These are phyloP conservation scores for Apomyelois bistriatella DNA, from an alignment of 2,888 invertebrate species.

Conservation along the genomic window DNA sequence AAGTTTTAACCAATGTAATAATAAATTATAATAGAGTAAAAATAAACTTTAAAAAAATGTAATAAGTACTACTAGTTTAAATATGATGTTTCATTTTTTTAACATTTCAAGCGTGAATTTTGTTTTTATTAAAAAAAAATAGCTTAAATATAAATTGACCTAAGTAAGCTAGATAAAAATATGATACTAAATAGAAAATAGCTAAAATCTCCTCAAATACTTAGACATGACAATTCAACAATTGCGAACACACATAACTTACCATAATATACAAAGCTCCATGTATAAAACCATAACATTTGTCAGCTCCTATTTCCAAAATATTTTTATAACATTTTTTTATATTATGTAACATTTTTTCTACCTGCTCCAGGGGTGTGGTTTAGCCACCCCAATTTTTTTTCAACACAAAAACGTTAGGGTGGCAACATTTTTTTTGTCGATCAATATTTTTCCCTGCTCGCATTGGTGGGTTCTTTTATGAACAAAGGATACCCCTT, in stretches of 20 bases:
- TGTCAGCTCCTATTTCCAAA: slow-evolving; percentile 24
- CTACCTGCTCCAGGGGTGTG: slow-evolving; percentile 67
- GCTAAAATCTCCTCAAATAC: neutral
- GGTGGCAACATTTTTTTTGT: slow-evolving; percentile 70
- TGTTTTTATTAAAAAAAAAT: too few relatives aligned
- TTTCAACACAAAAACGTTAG: slow-evolving; percentile 47
- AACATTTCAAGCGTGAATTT: too few relatives aligned
- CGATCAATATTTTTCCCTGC: slow-evolving; percentile 68
- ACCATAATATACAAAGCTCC: too few relatives aligned
- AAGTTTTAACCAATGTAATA: too few relatives aligned
- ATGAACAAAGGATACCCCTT: slow-evolving; percentile 61
- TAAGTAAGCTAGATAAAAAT: too few relatives aligned
- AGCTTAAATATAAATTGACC: too few relatives aligned
- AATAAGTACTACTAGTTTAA: too few relatives aligned
- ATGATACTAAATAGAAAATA: too few relatives aligned
- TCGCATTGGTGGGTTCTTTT: slow-evolving; percentile 55
- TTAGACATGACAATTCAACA: neutral
- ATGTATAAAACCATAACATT: slow-evolving; percentile 9
- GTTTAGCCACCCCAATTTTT: slow-evolving; percentile 67
- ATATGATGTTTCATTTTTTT: too few relatives aligned
- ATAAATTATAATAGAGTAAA: too few relatives aligned
- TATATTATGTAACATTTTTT: slow-evolving; percentile 43
- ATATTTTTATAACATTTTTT: slow-evolving; percentile 39
- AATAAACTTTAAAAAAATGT: too few relatives aligned
- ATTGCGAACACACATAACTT: too few relatives aligned